Evolutionary conservation across 2,888 invertebrate species (phyloP), one percentile per base, ranked within the genome.

Genomic region (Coecobrya sp.): DNA sequence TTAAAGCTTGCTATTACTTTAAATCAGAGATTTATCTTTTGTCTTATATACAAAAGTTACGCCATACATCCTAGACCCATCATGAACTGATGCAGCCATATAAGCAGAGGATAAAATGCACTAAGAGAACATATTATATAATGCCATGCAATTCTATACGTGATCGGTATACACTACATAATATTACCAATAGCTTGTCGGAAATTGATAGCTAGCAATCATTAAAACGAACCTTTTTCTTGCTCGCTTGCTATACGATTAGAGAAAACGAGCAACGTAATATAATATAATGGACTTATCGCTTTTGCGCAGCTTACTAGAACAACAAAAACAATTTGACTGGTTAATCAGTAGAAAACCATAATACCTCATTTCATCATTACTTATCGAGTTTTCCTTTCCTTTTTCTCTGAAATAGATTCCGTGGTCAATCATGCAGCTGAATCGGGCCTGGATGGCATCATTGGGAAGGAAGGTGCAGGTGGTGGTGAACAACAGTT

Each of bases 341-440:
- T 52, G 45, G 52, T 52, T 76, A 76, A 76, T 76, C 76, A 76
- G 49, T 11, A 49, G 11, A 30, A 81, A 82, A 73, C 76, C 52
- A 87, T 87, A 52, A 87, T 59, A 86, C 59, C 36, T 87, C 76
- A 22, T 55, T 16, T 65, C 68, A 81, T 79, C 52, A 89, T 89
- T 36, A 45, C 22, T 85, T 22, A 42, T 73, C 42, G 11, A 16
- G 36, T 55, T 73, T 87, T 86, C 10, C 30, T 85, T 73, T 49
- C 11, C 76, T 81, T 79, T 81, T 81, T 87, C 81, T 52, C 22
- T 65, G 55, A 62, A 87, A 49, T 81, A 95, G 95, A 95, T 93
- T 95, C 95, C 62, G 95, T 95, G 89, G 95, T 94, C 92, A 95
- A 95, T 93, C 94, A 95, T 93, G 94, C 93, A 87, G 92, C 92